Conservation (phyloP, 2,113 vertebrate genomes). For the Alectura lathami region DNA sequence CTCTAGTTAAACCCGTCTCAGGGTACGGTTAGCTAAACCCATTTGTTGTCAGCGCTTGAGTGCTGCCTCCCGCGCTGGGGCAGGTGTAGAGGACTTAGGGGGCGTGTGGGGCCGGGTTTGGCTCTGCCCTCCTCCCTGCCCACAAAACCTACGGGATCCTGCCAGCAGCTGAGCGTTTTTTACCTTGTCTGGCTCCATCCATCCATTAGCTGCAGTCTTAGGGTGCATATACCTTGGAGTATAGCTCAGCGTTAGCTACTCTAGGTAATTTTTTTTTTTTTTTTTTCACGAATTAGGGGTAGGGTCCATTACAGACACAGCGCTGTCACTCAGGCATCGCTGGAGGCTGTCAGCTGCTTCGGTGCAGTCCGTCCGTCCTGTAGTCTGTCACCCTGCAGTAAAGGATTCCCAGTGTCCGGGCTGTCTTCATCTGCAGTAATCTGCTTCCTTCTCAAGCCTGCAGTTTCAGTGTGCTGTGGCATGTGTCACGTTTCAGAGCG, state of each 20-base stretch:
- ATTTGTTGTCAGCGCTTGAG: neutral
- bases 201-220: neutral
- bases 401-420: neutral
- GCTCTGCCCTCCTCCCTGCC: neutral
- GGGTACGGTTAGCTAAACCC: neutral
- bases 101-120: neutral
- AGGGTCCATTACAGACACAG: neutral
- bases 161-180: neutral
- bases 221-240: neutral
- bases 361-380: neutral
- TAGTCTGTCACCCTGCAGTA: neutral
- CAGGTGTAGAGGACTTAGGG: neutral
- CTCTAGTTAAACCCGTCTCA: neutral
- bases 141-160: rapidly evolving
- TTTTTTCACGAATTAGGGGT: neutral
- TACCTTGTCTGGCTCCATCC: neutral
- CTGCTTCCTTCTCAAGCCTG: neutral
- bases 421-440: neutral
- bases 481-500: rapidly evolving
- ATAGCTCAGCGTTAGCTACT: neutral
- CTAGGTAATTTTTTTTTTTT: neutral
- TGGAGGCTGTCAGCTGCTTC: neutral
- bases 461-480: neutral
- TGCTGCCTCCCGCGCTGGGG: neutral
- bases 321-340: neutral